Evolutionary conservation across 2,797 vertebrate genomes (phyloP).

Genomic region (Odontamblyopus rebecca): DNA sequence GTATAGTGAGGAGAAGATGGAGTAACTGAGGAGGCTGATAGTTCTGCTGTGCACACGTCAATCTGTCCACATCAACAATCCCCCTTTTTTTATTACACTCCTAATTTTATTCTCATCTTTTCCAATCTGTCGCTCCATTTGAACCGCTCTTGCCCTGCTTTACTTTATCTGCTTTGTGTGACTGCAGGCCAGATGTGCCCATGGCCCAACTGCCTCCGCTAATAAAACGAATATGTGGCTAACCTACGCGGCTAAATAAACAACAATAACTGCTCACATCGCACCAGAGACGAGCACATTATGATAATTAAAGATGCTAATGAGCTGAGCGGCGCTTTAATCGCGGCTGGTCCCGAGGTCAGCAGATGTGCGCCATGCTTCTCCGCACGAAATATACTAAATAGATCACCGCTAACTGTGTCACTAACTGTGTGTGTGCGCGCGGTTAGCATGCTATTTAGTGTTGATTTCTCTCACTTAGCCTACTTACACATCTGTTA

Average conservation of each 20-base stretch:
- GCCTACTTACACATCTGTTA: background rate
- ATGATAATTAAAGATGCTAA: constrained; percentile 71
- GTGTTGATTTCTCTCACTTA: background rate
- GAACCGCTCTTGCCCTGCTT: background rate
- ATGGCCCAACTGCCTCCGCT: constrained; percentile 16
- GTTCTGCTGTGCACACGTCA: background rate
- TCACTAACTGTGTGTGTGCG: background rate
- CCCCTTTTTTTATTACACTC: background rate
- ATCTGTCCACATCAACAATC: background rate
- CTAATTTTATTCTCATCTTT: background rate
- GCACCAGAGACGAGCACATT: constrained; percentile 48
- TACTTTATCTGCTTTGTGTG: background rate
- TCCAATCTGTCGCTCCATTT: background rate
- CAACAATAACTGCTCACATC: constrained; percentile 43
- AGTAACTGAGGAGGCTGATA: background rate
- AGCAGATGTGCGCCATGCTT: constrained; percentile 63
- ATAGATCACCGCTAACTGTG: constrained; percentile 15
- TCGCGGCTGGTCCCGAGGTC: constrained; percentile 51
- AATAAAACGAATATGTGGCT: constrained; percentile 26
- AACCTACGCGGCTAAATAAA: constrained; percentile 45
- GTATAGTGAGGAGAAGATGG: background rate
- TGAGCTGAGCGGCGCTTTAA: constrained; percentile 60
- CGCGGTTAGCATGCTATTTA: background rate
- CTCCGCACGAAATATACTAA: constrained; percentile 25
- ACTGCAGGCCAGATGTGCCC: constrained; percentile 5